Evolutionary conservation across 2,888 invertebrate genomes (phyloP).

Genomic region (Electrophaes corylata): DNA sequence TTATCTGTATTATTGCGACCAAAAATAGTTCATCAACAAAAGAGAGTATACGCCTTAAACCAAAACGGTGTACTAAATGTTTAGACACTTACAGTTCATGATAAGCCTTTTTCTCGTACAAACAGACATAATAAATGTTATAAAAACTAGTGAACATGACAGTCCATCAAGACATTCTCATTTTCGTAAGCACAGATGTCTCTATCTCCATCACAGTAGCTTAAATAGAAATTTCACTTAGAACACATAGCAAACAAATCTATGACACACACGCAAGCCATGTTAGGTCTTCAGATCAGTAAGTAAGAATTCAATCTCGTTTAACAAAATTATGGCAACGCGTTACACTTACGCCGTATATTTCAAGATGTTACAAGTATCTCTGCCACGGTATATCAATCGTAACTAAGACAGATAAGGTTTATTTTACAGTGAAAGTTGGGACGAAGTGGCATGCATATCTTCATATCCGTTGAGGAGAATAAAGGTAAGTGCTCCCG

Average conservation of each 20-base stretch:
- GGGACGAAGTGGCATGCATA: not conserved
- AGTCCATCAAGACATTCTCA: conserved; percentile 13
- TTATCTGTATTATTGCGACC: no score
- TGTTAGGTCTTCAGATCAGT: not conserved
- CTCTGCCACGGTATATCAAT: not conserved
- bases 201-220: conserved; percentile 11
- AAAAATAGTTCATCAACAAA: no score
- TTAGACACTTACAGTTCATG: no score
- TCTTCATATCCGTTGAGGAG: conserved; percentile 7
- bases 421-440: not conserved
- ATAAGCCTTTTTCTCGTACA: no score
- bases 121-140: not conserved
- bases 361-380: not conserved
- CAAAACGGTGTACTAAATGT: no score
- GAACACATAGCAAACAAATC: not conserved
- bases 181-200: conserved; percentile 9
- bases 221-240: not conserved
- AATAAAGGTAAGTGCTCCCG: conserved; percentile 26
- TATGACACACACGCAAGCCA: not conserved
- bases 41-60: no score
- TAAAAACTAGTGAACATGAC: conserved; percentile 3
- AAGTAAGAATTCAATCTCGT: not conserved
- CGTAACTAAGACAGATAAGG: not conserved
- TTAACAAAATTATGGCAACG: not conserved
- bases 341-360: not conserved